These are phyloP conservation scores for Heliconius eleuchia DNA, from an alignment of 1,140 invertebrate species.

Conservation along the genomic window DNA sequence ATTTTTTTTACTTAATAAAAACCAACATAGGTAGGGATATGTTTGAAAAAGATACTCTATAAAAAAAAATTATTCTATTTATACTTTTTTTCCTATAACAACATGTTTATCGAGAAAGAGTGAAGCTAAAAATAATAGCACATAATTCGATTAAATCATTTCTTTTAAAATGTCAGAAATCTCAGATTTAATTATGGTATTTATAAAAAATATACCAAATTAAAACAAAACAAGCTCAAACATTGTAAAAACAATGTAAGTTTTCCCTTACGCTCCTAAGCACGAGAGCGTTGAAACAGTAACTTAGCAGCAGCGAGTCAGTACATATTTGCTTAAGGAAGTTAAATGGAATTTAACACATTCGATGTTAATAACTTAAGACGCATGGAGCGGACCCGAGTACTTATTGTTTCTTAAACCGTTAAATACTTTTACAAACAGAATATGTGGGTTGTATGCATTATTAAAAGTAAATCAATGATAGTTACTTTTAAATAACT, in stretches of 20 bases:
- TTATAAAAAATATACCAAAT: neutral
- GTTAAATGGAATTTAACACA: conserved; percentile 40
- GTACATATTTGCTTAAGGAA: conserved; percentile 34
- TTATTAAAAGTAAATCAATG: neutral
- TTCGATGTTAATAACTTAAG: conserved; percentile 41
- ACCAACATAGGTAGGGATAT: too few relatives aligned
- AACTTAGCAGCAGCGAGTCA: conserved; percentile 14
- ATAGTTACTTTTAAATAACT: neutral
- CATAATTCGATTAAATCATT: too few relatives aligned
- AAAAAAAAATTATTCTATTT: too few relatives aligned
- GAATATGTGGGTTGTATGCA: neutral
- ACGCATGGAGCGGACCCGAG: conserved; percentile 23
- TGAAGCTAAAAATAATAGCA: too few relatives aligned
- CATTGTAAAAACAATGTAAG: neutral
- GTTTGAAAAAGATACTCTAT: too few relatives aligned
- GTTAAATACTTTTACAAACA: conserved; percentile 18
- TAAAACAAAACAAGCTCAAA: neutral
- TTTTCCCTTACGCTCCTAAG: neutral
- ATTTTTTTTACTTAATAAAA: too few relatives aligned
- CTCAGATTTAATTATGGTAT: too few relatives aligned
- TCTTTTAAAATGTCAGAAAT: too few relatives aligned
- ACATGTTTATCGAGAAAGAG: too few relatives aligned
- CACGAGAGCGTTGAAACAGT: neutral
- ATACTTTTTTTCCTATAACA: too few relatives aligned
- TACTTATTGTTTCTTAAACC: conserved; percentile 30